A percentile compares a stretch with the other conserved stretches of the same genome.
These are phyloP conservation scores for Myanophis thanlyinensis DNA, from an alignment of 2,113 vertebrate species.

Conservation along the genomic window DNA sequence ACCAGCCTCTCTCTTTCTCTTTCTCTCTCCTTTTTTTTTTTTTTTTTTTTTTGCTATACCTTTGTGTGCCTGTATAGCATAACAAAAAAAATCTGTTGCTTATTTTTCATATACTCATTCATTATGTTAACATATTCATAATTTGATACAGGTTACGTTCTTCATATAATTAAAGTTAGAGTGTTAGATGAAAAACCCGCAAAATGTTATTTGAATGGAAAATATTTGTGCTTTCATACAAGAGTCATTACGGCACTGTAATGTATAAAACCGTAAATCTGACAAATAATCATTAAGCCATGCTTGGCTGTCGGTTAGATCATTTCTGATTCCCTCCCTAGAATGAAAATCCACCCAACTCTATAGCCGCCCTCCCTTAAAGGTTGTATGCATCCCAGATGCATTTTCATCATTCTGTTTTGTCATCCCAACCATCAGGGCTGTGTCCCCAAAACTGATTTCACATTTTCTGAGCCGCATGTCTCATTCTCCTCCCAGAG, in stretches of 20 bases:
- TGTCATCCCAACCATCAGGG: not conserved
- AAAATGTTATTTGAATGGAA: conserved; percentile 65
- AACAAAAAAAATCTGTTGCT: conserved; percentile 75
- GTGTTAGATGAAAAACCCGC: conserved; percentile 62
- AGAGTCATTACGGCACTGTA: conserved; percentile 43
- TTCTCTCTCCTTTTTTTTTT: too few relatives aligned
- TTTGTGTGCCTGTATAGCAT: conserved; percentile 81
- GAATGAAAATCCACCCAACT: conserved; percentile 12
- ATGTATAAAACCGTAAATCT: conserved; percentile 52
- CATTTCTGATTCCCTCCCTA: conserved; percentile 28
- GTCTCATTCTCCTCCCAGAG: not conserved
- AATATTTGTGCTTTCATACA: conserved; percentile 60
- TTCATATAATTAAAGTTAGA: conserved; percentile 76
- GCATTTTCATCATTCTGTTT: not conserved
- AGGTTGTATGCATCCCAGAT: conserved; percentile 18
- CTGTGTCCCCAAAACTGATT: not conserved
- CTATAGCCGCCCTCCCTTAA: not conserved
- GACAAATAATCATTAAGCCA: conserved; percentile 42
- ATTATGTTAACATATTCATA: conserved; percentile 82
- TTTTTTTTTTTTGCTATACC: conserved; percentile 75
- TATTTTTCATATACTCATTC: conserved; percentile 80
- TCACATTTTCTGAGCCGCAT: not conserved
- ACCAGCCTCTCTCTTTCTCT: too few relatives aligned
- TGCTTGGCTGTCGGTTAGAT: not conserved
- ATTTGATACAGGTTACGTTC: conserved; percentile 80